Percentiles rank a stretch among this genome's conserved stretches.
Evolutionary conservation across 2,888 invertebrate species (phyloP).

Genomic region (Pollenia griseotomentosa): DNA sequence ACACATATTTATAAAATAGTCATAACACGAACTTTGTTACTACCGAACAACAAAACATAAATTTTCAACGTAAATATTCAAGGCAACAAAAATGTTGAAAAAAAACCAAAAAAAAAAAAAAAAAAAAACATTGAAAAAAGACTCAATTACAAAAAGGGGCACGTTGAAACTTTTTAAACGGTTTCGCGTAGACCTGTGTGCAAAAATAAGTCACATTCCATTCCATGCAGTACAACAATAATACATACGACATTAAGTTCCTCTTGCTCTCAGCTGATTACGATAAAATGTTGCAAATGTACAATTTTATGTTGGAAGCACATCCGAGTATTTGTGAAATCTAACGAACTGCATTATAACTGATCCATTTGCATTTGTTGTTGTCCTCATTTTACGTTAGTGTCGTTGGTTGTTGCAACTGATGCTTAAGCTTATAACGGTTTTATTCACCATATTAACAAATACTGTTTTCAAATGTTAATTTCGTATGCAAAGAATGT

Average conservation of each 20-base stretch:
- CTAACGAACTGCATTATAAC: conserved; percentile 59
- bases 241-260: not conserved
- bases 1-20: conserved; percentile 4
- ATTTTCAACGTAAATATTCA: conserved; percentile 36
- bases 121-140: conserved; percentile 33
- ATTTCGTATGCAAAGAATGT: conserved; percentile 47
- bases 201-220: conserved; percentile 22
- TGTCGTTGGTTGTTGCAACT: conserved; percentile 2
- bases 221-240: not conserved
- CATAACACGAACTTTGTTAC: conserved; percentile 44
- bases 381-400: not conserved
- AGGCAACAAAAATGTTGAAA: not conserved
- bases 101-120: conserved; percentile 32
- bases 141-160: conserved; percentile 58
- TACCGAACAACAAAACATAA: conserved; percentile 20
- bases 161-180: conserved; percentile 62
- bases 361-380: conserved; percentile 27
- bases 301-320: not conserved
- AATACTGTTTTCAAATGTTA: conserved; percentile 40
- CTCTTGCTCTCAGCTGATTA: conserved; percentile 52
- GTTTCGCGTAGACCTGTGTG: conserved; percentile 49
- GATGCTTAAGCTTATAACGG: conserved; percentile 40
- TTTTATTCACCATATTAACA: conserved; percentile 43
- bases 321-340: conserved; percentile 37
- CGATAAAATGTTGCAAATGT: conserved; percentile 33